Evolutionary conservation across 1,140 invertebrate genomes (phyloP).

Genomic region (Leptopilina clavipes): DNA sequence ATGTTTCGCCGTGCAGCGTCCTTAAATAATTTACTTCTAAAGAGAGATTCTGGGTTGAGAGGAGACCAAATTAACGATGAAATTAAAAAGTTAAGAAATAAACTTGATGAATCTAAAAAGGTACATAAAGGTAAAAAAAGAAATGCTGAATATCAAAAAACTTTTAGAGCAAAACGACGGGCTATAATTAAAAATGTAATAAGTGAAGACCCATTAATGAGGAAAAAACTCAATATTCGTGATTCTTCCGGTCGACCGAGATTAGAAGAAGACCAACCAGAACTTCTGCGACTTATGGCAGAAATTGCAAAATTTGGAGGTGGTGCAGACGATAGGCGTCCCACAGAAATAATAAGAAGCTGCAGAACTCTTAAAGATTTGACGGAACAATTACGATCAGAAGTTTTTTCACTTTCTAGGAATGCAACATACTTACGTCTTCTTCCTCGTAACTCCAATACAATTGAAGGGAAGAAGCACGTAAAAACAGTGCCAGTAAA

Average conservation of each 20-base stretch:
- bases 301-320: slow-evolving; percentile 47
- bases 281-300: slow-evolving; percentile 38
- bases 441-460: slow-evolving; percentile 37
- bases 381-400: slow-evolving; percentile 19
- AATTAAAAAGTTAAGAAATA: not conserved
- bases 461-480: slow-evolving; percentile 36
- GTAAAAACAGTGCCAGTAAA: slow-evolving; percentile 11
- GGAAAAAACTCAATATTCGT: not conserved
- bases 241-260: slow-evolving; percentile 37
- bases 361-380: slow-evolving; percentile 46
- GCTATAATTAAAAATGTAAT: not conserved
- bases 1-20: no score
- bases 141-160: slow-evolving; percentile 3
- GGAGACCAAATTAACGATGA: not conserved
- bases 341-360: slow-evolving; percentile 40
- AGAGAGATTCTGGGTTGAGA: not conserved
- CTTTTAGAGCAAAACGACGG: not conserved
- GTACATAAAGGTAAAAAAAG: not conserved
- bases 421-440: slow-evolving; percentile 41
- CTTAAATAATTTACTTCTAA: not conserved
- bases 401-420: slow-evolving; percentile 38
- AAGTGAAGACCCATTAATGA: not conserved
- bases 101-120: not conserved
- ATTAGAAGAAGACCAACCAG: slow-evolving; percentile 44
- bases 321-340: slow-evolving; percentile 45